Evolutionary conservation across 2,797 vertebrate species (phyloP), one percentile per base, ranked within the genome.

Genomic region (Selene dorsalis): DNA sequence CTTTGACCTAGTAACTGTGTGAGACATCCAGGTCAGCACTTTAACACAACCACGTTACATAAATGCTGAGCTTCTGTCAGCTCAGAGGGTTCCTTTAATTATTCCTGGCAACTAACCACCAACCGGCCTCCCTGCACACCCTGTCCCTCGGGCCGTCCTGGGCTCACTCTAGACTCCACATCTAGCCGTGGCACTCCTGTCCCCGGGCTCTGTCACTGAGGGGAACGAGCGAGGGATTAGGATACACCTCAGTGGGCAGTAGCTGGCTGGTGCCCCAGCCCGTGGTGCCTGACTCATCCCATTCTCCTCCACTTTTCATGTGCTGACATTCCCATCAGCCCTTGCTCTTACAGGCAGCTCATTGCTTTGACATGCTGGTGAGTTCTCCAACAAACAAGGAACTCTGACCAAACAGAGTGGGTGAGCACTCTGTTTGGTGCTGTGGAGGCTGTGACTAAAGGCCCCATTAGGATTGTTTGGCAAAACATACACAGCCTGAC

Each of bases 271-370:
- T 22, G 66, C 73, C 82, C 55, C 55, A 48, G 80, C 85, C 84
- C 48, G 38, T 75, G 77, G 87, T 81, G 82, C 83, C 89, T 88
- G 89, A 93, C 88, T 94, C 88, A 91, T 89, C 80, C 80, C 73
- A 45, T 74, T 89, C 69, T 82, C 76, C 84, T 86, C 83, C 83
- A 75, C 75, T 78, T 68, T 83, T 76, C 73, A 85, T 52, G 89
- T 79, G 67, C 90, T 91, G 92, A 94, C 93, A 91, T 85, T 92
- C 90, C 86, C 91, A 91, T 93, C 92, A 92, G 85, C 79, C 82
- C 56, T 63, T 86, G 84, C 59, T 86, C 66, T 80, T 30, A 18
- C 52, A 67, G 65, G 77, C 67, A 20, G 79, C 81, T 92, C 88
- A 94, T 94, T n/a, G 83, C 88, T 92, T 75, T 94, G 93, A 94